phyloP scores from a whole-genome alignment of 2,888 invertebrate species.

The Podotricha telesiphe region DNA sequence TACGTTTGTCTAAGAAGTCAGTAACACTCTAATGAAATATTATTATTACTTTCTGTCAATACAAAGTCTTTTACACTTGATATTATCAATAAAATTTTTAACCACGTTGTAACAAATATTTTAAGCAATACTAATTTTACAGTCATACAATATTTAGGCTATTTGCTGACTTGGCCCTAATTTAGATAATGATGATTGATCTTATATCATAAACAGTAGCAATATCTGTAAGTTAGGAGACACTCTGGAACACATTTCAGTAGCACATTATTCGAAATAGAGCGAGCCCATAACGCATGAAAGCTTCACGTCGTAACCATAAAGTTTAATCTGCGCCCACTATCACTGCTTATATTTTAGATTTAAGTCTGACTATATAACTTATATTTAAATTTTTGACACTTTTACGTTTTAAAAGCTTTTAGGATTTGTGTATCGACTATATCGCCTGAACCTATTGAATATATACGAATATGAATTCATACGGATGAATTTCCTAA shows the following conservation, averaged over 20 bases:
- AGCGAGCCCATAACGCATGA: slow-evolving; percentile 36
- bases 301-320: slow-evolving; percentile 41
- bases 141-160: background rate
- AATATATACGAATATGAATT: too few relatives aligned
- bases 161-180: background rate
- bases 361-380: slow-evolving; percentile 7
- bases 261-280: slow-evolving; percentile 36
- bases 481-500: too few relatives aligned
- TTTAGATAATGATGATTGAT: background rate
- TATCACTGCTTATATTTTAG: slow-evolving; percentile 21
- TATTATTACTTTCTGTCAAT: too few relatives aligned
- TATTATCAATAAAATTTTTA: too few relatives aligned
- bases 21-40: too few relatives aligned
- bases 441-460: too few relatives aligned
- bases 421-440: background rate
- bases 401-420: background rate
- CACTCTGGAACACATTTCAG: slow-evolving; percentile 34
- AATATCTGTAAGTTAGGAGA: slow-evolving; percentile 1
- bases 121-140: background rate
- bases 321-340: slow-evolving; percentile 37
- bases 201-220: background rate
- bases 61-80: too few relatives aligned
- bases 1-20: too few relatives aligned
- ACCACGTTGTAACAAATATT: too few relatives aligned
- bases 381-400: slow-evolving; percentile 7